Evolutionary conservation across 2,113 vertebrate species (phyloP), one percentile per base, ranked within the genome.

Genomic region (Laticauda colubrina): DNA sequence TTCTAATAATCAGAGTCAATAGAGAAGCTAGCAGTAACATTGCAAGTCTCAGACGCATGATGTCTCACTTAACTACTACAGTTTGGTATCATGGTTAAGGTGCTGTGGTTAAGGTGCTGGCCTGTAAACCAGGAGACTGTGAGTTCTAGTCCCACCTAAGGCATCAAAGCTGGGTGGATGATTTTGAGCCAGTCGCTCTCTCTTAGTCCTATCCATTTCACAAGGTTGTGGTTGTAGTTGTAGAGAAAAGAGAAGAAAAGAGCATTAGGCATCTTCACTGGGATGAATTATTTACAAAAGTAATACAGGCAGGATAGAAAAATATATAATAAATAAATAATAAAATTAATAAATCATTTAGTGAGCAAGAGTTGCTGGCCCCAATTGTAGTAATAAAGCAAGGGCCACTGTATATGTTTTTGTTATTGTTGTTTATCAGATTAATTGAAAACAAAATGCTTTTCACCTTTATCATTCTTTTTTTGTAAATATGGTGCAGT

Each of bases 381-480:
- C 85, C 45, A 26, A 15, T 29, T 51, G 23, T 87, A 64, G 4
- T 29, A 26, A 51, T 29, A 51, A 53, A 87, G 26, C 15, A 39
- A 51, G 11, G 45, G 14, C 24, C 24, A 53, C 86, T 29, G 11
- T 89, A 3, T 43, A 39, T 43, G 21, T 23, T 89, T 89, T 88
- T 56, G 51, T 29, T 39, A 15, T 39, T 29, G 12, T 34, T 88
- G 54, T 64, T 69, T 23, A 29, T 61, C 26, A 61, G 34, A 90
- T 57, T 95, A 94, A 94, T 92, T 97, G 95, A 96, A 95, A 95
- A 0, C 51, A 48, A 94, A 94, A 64, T 34, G 24, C 7, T 34
- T 64, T 18, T 91, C 55, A 75, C 10, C 86, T 75, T 92, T 87
- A 90, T 91, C 88, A 89, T 91, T 96, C 95, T 95, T 94, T 91